Conservation (phyloP, 2,113 vertebrate species). For the Phyllostomus discolor region DNA sequence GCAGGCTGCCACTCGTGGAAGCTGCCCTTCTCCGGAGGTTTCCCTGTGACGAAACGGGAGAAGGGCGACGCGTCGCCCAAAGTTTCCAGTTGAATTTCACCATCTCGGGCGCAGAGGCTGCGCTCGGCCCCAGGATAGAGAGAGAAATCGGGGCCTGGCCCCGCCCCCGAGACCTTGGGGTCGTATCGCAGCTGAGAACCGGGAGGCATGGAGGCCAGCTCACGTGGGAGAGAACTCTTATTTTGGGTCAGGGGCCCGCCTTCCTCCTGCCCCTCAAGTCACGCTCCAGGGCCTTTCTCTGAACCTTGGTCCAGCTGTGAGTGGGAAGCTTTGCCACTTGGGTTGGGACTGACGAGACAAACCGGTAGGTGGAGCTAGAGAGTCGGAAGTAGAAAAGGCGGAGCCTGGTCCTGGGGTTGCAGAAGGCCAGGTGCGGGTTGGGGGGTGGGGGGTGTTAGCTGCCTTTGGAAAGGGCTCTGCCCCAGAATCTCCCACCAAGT, state of each 20-base stretch:
- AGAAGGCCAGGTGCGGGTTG: neutral
- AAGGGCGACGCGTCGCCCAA: neutral
- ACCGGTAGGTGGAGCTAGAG: conserved; percentile 34
- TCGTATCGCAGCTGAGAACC: too few species aligned
- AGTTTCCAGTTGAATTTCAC: neutral
- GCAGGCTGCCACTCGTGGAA: neutral
- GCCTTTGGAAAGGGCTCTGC: neutral
- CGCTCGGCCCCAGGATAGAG: rapidly evolving
- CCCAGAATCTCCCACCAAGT: neutral
- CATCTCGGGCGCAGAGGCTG: neutral
- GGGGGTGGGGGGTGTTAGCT: rapidly evolving
- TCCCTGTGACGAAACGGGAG: neutral
- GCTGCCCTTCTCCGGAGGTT: neutral
- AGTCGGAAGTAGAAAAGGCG: neutral
- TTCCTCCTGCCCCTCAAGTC: neutral
- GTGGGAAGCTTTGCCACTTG: neutral
- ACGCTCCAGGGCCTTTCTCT: neutral
- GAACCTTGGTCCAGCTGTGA: neutral
- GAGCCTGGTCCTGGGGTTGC: neutral
- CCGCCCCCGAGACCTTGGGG: neutral
- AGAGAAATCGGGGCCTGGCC: neutral
- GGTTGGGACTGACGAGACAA: neutral
- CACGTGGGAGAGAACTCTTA: neutral
- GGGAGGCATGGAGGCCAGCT: neutral
- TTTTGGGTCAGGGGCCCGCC: neutral